These are phyloP conservation scores for Callyntrura guangdongensis DNA, from an alignment of 2,888 invertebrate genomes.

Conservation along the genomic window DNA sequence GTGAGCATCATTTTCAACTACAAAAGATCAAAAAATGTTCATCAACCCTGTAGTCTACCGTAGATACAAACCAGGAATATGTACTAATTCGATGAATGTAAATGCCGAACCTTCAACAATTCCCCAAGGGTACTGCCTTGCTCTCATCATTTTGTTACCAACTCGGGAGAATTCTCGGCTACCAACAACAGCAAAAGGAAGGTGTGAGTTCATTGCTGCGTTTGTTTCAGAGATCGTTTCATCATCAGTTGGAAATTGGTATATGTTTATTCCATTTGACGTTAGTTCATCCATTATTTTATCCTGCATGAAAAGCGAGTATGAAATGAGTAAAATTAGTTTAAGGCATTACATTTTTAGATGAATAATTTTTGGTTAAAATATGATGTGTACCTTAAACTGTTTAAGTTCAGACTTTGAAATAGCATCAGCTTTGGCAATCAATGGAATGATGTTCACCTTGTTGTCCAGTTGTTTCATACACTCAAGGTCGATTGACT, in stretches of 20 bases:
- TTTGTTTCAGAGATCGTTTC: constrained; percentile 86
- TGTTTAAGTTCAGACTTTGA: constrained; percentile 88
- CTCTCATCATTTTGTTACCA: constrained; percentile 88
- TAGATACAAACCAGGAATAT: not conserved
- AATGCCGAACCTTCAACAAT: constrained; percentile 88
- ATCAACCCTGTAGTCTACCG: too few relatives aligned
- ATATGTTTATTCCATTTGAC: constrained; percentile 88
- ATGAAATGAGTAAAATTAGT: too few relatives aligned
- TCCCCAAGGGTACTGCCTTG: constrained; percentile 89
- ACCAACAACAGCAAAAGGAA: constrained; percentile 89
- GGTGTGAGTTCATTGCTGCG: constrained; percentile 87
- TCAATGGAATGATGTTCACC: constrained; percentile 88
- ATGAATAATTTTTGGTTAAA: constrained; percentile 82
- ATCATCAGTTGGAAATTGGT: constrained; percentile 88
- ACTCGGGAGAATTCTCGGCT: constrained; percentile 88
- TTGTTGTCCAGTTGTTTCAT: constrained; percentile 88
- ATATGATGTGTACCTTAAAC: constrained; percentile 86
- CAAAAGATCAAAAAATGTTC: constrained; percentile 76
- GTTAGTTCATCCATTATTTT: constrained; percentile 87
- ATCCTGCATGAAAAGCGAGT: too few relatives aligned
- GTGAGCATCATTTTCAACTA: constrained; percentile 99
- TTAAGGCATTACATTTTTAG: too few relatives aligned
- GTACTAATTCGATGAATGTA: too few relatives aligned
- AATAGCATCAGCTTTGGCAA: constrained; percentile 89
- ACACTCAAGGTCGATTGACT: constrained; percentile 88